Evolutionary conservation across 2,113 vertebrate genomes (phyloP).

Genomic region (Zootoca vivipara): DNA sequence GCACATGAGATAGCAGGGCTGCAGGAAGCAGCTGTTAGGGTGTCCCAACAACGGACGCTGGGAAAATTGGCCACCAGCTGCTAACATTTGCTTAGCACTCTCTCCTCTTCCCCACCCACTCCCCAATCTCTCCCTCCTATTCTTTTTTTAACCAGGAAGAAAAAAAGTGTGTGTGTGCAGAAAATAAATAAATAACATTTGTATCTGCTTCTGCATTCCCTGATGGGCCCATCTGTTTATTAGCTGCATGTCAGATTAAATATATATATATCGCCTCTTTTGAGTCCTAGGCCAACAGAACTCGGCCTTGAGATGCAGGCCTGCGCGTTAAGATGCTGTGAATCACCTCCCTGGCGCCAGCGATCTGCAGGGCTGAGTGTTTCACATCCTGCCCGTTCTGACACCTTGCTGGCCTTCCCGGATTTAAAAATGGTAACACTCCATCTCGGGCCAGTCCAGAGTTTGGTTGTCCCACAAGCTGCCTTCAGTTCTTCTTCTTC

Average conservation of each 20-base stretch:
- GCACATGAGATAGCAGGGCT: constrained; percentile 73
- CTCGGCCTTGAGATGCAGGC: background rate
- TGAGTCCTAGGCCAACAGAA: background rate
- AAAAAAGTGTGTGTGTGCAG: too few species aligned
- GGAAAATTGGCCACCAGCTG: constrained; percentile 68
- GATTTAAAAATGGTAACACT: background rate
- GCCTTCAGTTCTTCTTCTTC: background rate
- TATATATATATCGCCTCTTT: too few species aligned
- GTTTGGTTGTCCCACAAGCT: background rate
- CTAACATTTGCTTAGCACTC: constrained; percentile 19
- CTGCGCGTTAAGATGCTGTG: rapidly evolving
- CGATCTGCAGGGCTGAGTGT: background rate
- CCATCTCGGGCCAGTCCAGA: background rate
- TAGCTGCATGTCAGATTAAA: background rate
- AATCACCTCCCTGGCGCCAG: constrained; percentile 12
- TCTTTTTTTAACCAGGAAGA: constrained; percentile 10
- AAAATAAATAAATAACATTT: background rate
- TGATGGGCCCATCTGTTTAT: background rate
- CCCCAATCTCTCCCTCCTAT: background rate
- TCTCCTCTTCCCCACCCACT: background rate
- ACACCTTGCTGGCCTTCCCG: background rate
- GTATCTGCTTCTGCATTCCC: background rate
- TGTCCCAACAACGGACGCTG: constrained; percentile 65
- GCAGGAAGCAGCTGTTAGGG: constrained; percentile 81
- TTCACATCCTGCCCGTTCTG: background rate